Evolutionary conservation across 2,797 vertebrate genomes (phyloP), one percentile per base, ranked within the genome.

Genomic region (Graptemys geographica): DNA sequence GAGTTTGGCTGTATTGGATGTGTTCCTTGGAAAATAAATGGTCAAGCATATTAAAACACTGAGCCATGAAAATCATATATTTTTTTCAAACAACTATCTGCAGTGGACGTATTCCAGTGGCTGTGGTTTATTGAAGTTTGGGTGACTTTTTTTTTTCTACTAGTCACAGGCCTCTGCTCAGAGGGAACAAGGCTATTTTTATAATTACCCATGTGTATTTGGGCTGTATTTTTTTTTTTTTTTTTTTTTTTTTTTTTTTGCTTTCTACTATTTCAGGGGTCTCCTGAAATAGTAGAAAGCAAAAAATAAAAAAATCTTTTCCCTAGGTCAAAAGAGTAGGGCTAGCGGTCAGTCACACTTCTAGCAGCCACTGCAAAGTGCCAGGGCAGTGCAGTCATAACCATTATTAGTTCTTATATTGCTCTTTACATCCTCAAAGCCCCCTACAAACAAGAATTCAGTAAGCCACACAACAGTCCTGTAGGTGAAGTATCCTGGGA

Each of bases 1-100:
- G 95, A 96, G 96, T 96, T 97, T 97, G 96, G 96, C 96, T 96
- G 95, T 97, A 93, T 96, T 95, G 95, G 95, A 97, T 95, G 92
- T 95, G 96, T 94, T 97, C 94, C 94, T 96, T 91, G 95, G 90
- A 97, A 31, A 97, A 97, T 94, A 96, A 97, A 96, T 3, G 84
- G 95, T 96, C 96, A 97, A 95, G 94, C 95, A 96, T 97, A 97
- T 97, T 95, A 96, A 94, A 96, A 97, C 33, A 0, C 96, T 95
- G 96, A 96, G 96, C 95, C 93, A 91, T 95, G 95, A 94, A 95
- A 96, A 96, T 95, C 95, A 90, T 74, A 93, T 93, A 96, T 95
- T 41, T 95, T 41, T 90, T 95, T 95, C 92, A 90, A 41, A 94
- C 8, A 97, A 96, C 97, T 96, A 97, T 96, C 94, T 95, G 89